These are phyloP conservation scores for Abramis brama DNA, from an alignment of 2,113 vertebrate genomes.

Conservation along the genomic window DNA sequence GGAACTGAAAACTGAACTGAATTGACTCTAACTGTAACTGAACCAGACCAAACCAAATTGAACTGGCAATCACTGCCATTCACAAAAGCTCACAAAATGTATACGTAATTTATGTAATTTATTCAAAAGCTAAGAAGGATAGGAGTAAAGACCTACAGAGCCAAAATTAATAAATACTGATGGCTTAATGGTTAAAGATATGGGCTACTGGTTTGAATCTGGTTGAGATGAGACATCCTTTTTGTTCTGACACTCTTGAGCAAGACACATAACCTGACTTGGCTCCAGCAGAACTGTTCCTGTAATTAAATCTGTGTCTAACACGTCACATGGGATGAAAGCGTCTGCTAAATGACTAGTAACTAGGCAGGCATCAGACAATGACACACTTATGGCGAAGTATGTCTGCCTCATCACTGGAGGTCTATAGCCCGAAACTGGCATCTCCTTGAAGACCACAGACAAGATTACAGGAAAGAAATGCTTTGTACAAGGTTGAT, in stretches of 20 bases:
- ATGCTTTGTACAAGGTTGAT: not conserved
- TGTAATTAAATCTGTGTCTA: conserved; percentile 16
- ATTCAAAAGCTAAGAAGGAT: not conserved
- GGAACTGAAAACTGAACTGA: not conserved
- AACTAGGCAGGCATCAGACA: conserved; percentile 25
- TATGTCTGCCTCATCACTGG: not conserved
- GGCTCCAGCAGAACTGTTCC: not conserved
- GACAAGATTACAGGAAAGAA: not conserved
- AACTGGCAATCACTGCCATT: not conserved
- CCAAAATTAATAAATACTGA: not conserved
- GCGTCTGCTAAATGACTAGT: conserved; percentile 31
- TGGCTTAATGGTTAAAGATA: not conserved
- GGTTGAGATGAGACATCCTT: not conserved
- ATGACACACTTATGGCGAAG: conserved; percentile 10
- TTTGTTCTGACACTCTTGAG: conserved; percentile 3
- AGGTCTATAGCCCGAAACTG: not conserved
- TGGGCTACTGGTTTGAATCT: not conserved
- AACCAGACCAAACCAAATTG: not conserved
- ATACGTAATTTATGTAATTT: not conserved
- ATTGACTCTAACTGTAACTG: not conserved
- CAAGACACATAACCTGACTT: conserved; percentile 2
- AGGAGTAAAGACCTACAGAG: not conserved
- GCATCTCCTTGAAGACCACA: conserved; percentile 12
- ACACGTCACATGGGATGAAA: conserved; percentile 22
- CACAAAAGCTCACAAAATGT: not conserved